Base-by-base conservation (phyloP, 2,797 vertebrate genomes). In the Sciurus vulgaris region DNA sequence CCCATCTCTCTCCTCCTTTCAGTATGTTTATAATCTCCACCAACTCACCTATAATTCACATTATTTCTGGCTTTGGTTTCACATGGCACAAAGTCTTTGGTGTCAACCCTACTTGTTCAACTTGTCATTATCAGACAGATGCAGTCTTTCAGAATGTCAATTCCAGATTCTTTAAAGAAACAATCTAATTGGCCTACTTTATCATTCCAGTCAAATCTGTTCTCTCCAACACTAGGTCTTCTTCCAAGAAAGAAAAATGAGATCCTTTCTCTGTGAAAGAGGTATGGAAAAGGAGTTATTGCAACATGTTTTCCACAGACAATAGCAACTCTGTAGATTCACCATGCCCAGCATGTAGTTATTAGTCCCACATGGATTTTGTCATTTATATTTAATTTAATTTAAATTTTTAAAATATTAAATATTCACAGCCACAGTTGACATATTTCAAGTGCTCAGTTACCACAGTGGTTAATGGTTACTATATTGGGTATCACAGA, bases 151-250 rank as follows among this genome's bases (percentile, higher is more conserved):
- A n/a, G 35, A 33, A 51, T 70, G 63, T 87, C 33, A n/a, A n/a
- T 61, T 94, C 74, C 61, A 30, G 12, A 78, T 41, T 77, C 81
- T 86, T 82, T 17, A 59, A 95, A 92, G 49, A 83, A 22, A 87
- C 24, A 70, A 73, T 56, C 10, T 72, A 67, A 59, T 10, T 12
- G 69, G 35, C 47, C 41, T 72, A 56, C 14, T 92, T 77, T 33
- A 30, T 54, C 63, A 7, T 20, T 72, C 28, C 61, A 10, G 38
- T 81, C 88, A 89, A 59, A 82, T 82, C 85, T 86, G 11, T 51
- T 86, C 30, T 51, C 24, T 77, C n/a, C 4, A 73, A 20, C 28
- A 77, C 49, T 26, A 73, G 26, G 13, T 20, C 56, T 82, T 4
- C 59, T 94, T 84, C 73, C n/a, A 73, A 89, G 84, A 92, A 14